These are phyloP conservation scores for Atrichornis clamosus DNA, from an alignment of 2,113 vertebrate species.

Conservation along the genomic window DNA sequence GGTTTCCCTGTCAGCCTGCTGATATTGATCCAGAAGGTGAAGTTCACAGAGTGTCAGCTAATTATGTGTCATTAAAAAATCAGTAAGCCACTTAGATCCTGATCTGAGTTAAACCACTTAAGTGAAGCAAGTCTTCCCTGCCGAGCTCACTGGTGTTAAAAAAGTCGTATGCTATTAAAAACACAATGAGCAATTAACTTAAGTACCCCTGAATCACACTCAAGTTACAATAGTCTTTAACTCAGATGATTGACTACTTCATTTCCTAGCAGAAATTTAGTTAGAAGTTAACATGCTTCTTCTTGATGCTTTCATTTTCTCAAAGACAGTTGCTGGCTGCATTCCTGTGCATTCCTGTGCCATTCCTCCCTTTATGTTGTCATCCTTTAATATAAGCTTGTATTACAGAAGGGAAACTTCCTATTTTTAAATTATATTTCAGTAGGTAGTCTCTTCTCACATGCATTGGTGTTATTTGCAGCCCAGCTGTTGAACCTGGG, in stretches of 20 bases:
- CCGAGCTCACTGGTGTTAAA: background rate
- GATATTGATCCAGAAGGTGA: background rate
- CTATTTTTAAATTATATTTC: background rate
- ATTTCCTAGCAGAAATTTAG: background rate
- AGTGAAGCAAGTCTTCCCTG: background rate
- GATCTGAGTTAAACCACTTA: background rate
- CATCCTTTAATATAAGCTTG: background rate
- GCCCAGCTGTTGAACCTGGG: background rate
- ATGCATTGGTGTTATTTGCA: background rate
- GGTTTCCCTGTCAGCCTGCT: background rate
- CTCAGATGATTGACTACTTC: background rate
- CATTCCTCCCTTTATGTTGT: background rate
- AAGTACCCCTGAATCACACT: background rate
- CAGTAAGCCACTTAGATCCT: slow-evolving; percentile 4
- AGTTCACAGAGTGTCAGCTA: background rate
- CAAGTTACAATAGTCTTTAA: background rate
- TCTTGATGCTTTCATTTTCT: background rate
- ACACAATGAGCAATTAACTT: slow-evolving; percentile 14
- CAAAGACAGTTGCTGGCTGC: background rate
- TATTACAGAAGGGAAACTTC: background rate
- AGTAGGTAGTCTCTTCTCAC: background rate
- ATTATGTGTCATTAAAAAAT: slow-evolving; percentile 22
- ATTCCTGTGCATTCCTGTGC: background rate
- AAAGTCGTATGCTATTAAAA: background rate
- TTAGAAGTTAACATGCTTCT: background rate